These are phyloP conservation scores for Lasioglossum oenotherae DNA, from an alignment of 2,888 invertebrate species.

Conservation along the genomic window DNA sequence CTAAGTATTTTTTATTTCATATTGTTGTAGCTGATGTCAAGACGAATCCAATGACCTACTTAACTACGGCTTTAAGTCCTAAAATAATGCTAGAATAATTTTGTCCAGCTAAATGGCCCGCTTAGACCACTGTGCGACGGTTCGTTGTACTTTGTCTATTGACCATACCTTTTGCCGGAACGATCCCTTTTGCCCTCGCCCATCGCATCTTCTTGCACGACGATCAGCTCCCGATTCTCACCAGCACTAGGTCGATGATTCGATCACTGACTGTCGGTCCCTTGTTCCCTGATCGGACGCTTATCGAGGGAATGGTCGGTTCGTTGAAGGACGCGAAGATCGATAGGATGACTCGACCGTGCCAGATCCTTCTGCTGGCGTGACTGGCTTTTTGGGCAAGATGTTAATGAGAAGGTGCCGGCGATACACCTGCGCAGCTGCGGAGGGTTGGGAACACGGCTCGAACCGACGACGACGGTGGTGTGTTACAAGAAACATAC, in stretches of 20 bases:
- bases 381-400: slow-evolving; percentile 76
- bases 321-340: slow-evolving; percentile 21
- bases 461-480: slow-evolving; percentile 30
- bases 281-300: neutral
- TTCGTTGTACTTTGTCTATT: neutral
- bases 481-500: slow-evolving; percentile 17
- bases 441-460: slow-evolving; percentile 46
- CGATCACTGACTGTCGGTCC: neutral
- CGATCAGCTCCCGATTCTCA: slow-evolving; percentile 38
- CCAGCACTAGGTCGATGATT: slow-evolving; percentile 11
- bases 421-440: slow-evolving; percentile 80
- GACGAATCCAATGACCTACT: too few species aligned
- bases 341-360: slow-evolving; percentile 58
- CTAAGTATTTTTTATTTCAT: too few species aligned
- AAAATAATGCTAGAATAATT: too few species aligned
- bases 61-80: too few species aligned
- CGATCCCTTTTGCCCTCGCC: slow-evolving; percentile 81
- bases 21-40: too few species aligned
- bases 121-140: too few species aligned
- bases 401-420: slow-evolving; percentile 79
- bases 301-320: neutral
- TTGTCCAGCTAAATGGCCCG: too few species aligned
- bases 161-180: slow-evolving; percentile 78
- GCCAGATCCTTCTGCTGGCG: slow-evolving; percentile 70
- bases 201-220: slow-evolving; percentile 80